Percentiles rank a stretch among this genome's conserved stretches.
Conservation (phyloP, 1,140 invertebrate genomes). For the Drosophila mayri region DNA sequence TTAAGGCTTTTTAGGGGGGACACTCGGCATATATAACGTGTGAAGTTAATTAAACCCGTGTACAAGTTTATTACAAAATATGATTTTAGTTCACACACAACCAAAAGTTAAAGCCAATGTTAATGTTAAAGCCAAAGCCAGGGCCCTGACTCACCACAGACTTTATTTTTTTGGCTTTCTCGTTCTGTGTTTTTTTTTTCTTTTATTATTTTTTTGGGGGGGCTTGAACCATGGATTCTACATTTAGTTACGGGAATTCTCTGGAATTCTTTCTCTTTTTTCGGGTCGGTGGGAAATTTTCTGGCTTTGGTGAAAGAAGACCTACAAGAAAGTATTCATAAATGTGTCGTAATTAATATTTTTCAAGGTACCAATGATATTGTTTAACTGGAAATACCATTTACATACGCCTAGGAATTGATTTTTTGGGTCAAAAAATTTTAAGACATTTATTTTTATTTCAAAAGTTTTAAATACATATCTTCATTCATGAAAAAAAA, state of each 20-base stretch:
- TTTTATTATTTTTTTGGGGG: not conserved
- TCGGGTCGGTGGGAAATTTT: conserved; percentile 21
- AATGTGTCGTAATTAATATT: not conserved
- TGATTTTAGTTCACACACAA: conserved; percentile 73
- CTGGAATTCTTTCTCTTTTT: conserved; percentile 4
- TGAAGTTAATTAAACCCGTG: conserved; percentile 80
- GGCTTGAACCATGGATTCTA: conserved; percentile 8
- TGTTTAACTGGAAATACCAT: too few relatives aligned
- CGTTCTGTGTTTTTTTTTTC: not conserved
- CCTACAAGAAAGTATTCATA: not conserved
- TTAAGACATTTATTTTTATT: too few relatives aligned
- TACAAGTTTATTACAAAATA: conserved; percentile 83
- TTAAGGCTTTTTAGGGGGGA: not conserved
- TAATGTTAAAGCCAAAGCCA: conserved; percentile 5
- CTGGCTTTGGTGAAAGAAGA: conserved; percentile 7
- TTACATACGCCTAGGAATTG: too few relatives aligned
- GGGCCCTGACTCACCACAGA: conserved; percentile 33
- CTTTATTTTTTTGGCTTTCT: conserved; percentile 16
- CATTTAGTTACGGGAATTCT: conserved; percentile 25
- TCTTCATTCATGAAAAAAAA: too few relatives aligned
- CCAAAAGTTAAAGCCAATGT: conserved; percentile 16
- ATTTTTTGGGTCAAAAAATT: too few relatives aligned
- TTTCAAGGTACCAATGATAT: not conserved
- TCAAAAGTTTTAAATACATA: too few relatives aligned
- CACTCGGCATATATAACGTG: conserved; percentile 61